A percentile compares a stretch with the other conserved stretches of the same genome.
phyloP scores from a whole-genome alignment of 2,888 invertebrate genomes.

The Eumacrocentrus americanus region DNA sequence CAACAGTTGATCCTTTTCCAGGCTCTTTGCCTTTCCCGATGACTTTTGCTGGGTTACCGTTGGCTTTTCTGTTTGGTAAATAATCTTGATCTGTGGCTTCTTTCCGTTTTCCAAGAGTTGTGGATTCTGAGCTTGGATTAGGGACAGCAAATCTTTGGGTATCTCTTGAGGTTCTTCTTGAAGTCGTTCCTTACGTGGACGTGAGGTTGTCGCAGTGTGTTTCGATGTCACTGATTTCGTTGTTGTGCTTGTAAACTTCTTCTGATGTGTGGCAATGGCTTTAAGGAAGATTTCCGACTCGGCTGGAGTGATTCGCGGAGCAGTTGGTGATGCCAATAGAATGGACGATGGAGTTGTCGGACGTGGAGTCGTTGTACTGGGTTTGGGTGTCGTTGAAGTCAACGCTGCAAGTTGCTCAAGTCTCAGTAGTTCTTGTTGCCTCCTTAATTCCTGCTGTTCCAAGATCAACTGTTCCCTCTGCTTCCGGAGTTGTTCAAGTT shows the following conservation, averaged over 20 bases:
- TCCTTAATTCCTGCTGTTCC: slow-evolving; percentile 80
- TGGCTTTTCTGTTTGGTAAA: slow-evolving; percentile 61
- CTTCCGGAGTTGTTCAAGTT: slow-evolving; percentile 71
- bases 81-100: slow-evolving; percentile 62
- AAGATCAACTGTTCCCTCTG: slow-evolving; percentile 78
- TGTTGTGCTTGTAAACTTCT: slow-evolving; percentile 50
- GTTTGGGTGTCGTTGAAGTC: slow-evolving; percentile 54
- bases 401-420: slow-evolving; percentile 75
- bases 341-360: slow-evolving; percentile 43
- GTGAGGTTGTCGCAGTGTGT: slow-evolving; percentile 29
- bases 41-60: slow-evolving; percentile 22
- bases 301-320: slow-evolving; percentile 53
- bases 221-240: slow-evolving; percentile 27
- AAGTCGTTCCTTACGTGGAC: slow-evolving; percentile 37
- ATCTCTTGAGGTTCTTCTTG: slow-evolving; percentile 34
- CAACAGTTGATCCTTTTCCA: slow-evolving; percentile 73
- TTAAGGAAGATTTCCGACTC: slow-evolving; percentile 56
- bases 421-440: slow-evolving; percentile 76
- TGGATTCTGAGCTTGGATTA: slow-evolving; percentile 47
- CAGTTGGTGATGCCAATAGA: slow-evolving; percentile 50
- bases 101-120: slow-evolving; percentile 41
- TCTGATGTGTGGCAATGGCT: slow-evolving; percentile 57
- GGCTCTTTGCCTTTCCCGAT: slow-evolving; percentile 20
- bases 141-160: slow-evolving; percentile 46
- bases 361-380: slow-evolving; percentile 40